A percentile compares a stretch with the other conserved stretches of the same genome.
phyloP scores from a whole-genome alignment of 2,888 invertebrate genomes.

The Dicranocentrus wangi region DNA sequence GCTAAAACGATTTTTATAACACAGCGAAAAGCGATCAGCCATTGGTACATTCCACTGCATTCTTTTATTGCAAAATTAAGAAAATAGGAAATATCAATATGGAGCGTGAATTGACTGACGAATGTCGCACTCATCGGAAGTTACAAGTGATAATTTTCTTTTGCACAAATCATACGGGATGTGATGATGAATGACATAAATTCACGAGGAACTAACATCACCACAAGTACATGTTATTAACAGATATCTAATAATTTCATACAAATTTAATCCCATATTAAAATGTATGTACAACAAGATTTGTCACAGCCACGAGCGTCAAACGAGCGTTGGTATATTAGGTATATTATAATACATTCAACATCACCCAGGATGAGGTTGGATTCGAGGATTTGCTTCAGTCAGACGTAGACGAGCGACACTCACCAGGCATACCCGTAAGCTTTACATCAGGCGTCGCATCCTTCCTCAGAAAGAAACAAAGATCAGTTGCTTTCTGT shows the following conservation, averaged over 20 bases:
- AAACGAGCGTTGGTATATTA: neutral
- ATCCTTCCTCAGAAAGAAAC: neutral
- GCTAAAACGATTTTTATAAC: too few relatives aligned
- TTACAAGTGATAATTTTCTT: neutral
- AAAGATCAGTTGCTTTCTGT: neutral
- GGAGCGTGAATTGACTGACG: too few relatives aligned
- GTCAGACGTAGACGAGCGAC: too few relatives aligned
- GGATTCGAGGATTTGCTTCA: too few relatives aligned
- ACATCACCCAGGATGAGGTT: too few relatives aligned
- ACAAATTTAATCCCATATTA: too few relatives aligned
- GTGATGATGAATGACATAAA: neutral
- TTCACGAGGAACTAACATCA: too few relatives aligned
- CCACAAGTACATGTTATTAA: too few relatives aligned
- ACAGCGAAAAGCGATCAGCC: neutral
- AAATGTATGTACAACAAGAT: neutral
- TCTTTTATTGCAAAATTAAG: neutral
- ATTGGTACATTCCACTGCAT: neutral
- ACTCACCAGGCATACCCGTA: neutral
- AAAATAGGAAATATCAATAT: too few relatives aligned
- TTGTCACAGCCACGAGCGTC: neutral
- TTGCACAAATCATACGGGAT: neutral
- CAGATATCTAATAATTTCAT: too few relatives aligned
- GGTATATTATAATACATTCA: neutral
- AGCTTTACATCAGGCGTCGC: neutral
- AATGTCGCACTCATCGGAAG: too few relatives aligned